These are phyloP conservation scores for Scylla paramamosain DNA, from an alignment of 1,140 invertebrate genomes.

Conservation along the genomic window DNA sequence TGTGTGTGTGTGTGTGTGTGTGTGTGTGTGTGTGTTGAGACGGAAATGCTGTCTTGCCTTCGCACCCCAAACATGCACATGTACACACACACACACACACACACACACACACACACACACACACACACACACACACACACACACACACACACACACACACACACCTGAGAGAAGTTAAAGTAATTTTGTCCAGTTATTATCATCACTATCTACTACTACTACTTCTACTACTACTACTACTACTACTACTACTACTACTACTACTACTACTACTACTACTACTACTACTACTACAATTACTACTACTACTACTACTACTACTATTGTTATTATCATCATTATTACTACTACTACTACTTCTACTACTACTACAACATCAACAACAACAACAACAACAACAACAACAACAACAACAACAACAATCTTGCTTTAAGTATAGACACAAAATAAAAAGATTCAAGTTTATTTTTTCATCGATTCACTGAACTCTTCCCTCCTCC, in stretches of 20 bases:
- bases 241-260: conserved; percentile 23
- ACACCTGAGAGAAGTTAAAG: neutral
- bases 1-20: conserved; percentile 9
- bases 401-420: neutral
- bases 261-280: conserved; percentile 4
- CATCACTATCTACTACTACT: too few relatives aligned
- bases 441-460: too few relatives aligned
- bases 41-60: neutral
- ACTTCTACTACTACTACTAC: conserved; percentile 7
- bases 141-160: conserved; percentile 28
- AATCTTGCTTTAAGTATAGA: too few relatives aligned
- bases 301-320: too few relatives aligned
- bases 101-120: neutral
- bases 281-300: neutral
- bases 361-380: neutral
- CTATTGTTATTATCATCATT: too few relatives aligned
- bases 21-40: conserved; percentile 44
- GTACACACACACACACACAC: neutral
- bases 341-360: too few relatives aligned
- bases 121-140: neutral
- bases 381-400: neutral
- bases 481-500: too few relatives aligned
- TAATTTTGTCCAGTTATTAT: too few relatives aligned
- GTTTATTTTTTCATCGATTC: too few relatives aligned
- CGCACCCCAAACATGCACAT: neutral